Evolutionary conservation across 1,140 invertebrate genomes (phyloP), one percentile per base, ranked within the genome.

Genomic region (Lordiphosa mommai): DNA sequence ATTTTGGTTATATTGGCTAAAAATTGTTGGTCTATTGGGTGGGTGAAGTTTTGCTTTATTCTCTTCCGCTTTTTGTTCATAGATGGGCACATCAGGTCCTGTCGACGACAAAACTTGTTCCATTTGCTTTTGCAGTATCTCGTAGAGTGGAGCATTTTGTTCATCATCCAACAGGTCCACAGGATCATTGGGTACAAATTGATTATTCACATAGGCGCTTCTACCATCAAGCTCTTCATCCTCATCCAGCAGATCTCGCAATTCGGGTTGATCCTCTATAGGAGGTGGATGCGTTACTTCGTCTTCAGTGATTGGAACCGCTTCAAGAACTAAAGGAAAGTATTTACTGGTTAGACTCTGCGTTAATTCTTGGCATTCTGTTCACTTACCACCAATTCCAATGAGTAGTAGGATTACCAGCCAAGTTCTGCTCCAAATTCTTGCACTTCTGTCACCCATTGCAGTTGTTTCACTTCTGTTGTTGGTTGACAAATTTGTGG

Each of bases 91-190:
- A 40, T 72, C 68, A 8, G 77, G 69, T 0, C 72, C 53, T 3
- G 53, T 70, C 1, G 71, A 38, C 3, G 82, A 76, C 14, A 86
- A 44, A 34, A 86, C 82, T 20, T 86, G 82, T 23, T 87, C 85
- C 84, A 87, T 87, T 59, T 87, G 85, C 43, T 87, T 74, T 30
- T 87, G 85, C 0, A 87, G 69, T 10, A 87, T 68, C 57, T 87
- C 84, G 14, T 85, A 87, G 16, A 87, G 61, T 8, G 85, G 85
- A 0, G 72, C 55, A 20, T 72, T 72, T 32, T 76, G 68, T 13
- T 77, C 77, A 4, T 82, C 71, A 9, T 80, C 72, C 2, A 52
- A 2, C 4, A 76, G 44, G 3, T 69, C 58, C 0, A 67, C 57
- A 0, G 76, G 68, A 1, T 80, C 61, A 23, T 74, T 84, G 17